A percentile compares a stretch with the other conserved stretches of the same genome.
Conservation (phyloP, 2,113 vertebrate genomes). For the Phalacrocorax brasilianus region DNA sequence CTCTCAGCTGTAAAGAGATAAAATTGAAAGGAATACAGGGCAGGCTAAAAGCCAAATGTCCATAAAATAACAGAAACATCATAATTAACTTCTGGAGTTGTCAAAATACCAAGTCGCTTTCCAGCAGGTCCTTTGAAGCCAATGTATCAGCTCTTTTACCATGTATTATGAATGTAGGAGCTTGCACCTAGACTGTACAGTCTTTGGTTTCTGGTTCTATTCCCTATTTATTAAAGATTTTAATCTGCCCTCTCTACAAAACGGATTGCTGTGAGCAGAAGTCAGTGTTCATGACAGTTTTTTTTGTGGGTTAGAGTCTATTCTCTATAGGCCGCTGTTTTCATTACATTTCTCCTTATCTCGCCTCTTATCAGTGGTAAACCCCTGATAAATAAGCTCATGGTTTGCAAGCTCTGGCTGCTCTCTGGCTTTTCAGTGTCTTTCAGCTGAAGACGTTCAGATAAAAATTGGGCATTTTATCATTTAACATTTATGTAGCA, state of each 20-base stretch:
- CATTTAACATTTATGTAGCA: background rate
- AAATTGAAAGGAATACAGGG: conserved; percentile 16
- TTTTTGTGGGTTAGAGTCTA: background rate
- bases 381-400: background rate
- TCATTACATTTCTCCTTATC: background rate
- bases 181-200: background rate
- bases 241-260: background rate
- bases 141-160: background rate
- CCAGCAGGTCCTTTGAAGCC: conserved; percentile 32
- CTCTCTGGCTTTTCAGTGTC: background rate
- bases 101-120: background rate
- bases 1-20: background rate
- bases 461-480: background rate
- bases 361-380: background rate
- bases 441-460: background rate
- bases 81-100: conserved; percentile 30
- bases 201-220: background rate
- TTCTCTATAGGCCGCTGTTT: background rate
- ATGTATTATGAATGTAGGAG: background rate
- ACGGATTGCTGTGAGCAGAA: background rate
- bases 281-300: background rate
- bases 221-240: background rate
- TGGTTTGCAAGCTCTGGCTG: background rate
- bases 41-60: conserved; percentile 21
- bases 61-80: background rate